These are phyloP conservation scores for Coilia nasus DNA, from an alignment of 2,797 vertebrate genomes.

Conservation along the genomic window DNA sequence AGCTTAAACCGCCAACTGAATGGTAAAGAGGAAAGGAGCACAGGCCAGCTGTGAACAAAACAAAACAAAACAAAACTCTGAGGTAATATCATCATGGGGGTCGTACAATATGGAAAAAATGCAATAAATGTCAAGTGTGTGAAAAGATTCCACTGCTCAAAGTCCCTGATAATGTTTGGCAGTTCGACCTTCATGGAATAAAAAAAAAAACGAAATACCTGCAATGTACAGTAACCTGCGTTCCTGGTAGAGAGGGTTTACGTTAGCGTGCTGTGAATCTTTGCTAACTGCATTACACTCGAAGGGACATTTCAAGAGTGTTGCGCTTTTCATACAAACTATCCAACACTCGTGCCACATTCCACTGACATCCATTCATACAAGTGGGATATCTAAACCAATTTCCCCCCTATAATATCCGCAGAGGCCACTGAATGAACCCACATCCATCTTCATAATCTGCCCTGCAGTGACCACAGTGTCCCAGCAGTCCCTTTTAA, in stretches of 20 bases:
- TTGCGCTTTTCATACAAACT: slow-evolving; percentile 17
- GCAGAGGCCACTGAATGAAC: not conserved
- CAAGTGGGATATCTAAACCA: slow-evolving; percentile 15
- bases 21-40: not conserved
- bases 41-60: not conserved
- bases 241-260: not conserved
- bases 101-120: not conserved
- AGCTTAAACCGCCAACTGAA: not conserved
- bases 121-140: not conserved
- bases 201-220: not conserved
- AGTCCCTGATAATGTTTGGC: not conserved
- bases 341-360: not conserved
- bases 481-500: not conserved
- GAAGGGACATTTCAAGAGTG: not conserved
- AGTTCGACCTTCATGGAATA: not conserved
- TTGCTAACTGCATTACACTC: not conserved
- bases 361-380: not conserved
- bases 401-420: not conserved
- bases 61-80: not conserved
- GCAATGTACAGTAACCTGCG: too few relatives aligned
- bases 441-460: not conserved
- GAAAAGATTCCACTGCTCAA: not conserved
- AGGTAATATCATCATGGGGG: not conserved
- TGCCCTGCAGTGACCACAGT: not conserved
- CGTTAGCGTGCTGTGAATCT: not conserved